Evolutionary conservation across 2,888 invertebrate genomes (phyloP), one percentile per base, ranked within the genome.

Genomic region (Aleiodes testaceus): DNA sequence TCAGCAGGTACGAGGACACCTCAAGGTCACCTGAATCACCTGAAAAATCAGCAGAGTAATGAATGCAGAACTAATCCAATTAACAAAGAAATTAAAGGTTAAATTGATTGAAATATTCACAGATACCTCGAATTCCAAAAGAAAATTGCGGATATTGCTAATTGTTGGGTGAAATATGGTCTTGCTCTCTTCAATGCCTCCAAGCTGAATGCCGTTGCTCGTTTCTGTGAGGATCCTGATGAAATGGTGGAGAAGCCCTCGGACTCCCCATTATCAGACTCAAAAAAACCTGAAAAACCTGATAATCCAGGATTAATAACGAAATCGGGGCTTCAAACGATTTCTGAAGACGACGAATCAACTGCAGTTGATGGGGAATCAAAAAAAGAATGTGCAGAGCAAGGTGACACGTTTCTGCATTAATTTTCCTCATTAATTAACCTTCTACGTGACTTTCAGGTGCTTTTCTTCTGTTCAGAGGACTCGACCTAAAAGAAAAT

Each of bases 111-210:
- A 45, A 66, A 42, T 22, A 36, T 55, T 45, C 50, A 11, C 12
- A 79, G 80, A 72, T 79, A 75, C 73, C 67, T 76, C 55, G 75
- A 77, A 20, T 59, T 80, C 7, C 73, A 89, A 77, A 85, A 88
- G 72, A 86, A 88, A 72, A 89, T 88, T 71, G 83, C 90, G 16
- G 89, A 90, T 78, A 81, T 92, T 30, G 90, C 91, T 55, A 90
- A 91, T 78, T 89, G 90, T 75, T 92, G 91, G 91, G 90, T 91
- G 22, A 91, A 90, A 81, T 92, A 90, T 77, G 91, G 91, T 0
- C 81, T 92, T 16, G 89, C 89, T 20, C 85, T 92, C 2, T 91
- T 91, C 78, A 89, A 89, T 78, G 77, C 88, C 36, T 92, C 91
- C 11, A 90, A 90, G 78, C 89, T 89, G 77, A 88, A 88, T 14